phyloP scores from a whole-genome alignment of 1,140 invertebrate species.

The Phortica variegata region DNA sequence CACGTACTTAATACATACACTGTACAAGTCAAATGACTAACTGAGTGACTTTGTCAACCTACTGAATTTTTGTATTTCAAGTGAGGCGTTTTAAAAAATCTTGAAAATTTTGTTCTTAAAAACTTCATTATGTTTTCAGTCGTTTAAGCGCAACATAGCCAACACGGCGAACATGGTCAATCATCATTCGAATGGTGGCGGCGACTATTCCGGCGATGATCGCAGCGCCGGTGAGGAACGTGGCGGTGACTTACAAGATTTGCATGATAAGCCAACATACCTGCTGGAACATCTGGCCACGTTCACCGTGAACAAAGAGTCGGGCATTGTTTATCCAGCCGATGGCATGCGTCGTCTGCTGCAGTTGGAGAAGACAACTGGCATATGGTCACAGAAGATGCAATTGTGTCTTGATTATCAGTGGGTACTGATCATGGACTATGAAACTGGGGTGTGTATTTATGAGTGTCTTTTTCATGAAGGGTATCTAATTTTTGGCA shows the following conservation, averaged over 20 bases:
- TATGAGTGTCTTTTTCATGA: no score
- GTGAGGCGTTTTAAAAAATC: not conserved
- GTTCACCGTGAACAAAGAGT: constrained; percentile 89
- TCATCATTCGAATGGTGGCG: constrained; percentile 43
- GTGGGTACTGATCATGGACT: constrained; percentile 93
- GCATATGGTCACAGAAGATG: constrained; percentile 99
- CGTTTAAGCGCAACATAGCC: no score
- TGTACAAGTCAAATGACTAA: constrained; percentile 19
- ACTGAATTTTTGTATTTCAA: constrained; percentile 8
- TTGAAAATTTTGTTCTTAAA: not conserved
- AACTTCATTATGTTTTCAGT: no score
- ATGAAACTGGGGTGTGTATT: constrained; percentile 85
- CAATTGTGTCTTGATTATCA: constrained; percentile 83
- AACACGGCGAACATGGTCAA: constrained; percentile 41
- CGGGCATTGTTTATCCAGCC: constrained; percentile 81
- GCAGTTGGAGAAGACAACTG: constrained; percentile 92
- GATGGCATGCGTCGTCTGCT: constrained; percentile 95
- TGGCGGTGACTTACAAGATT: constrained; percentile 37
- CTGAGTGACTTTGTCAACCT: not conserved
- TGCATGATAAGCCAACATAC: constrained; percentile 73
- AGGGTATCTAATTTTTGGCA: constrained; percentile 4
- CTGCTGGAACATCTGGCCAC: constrained; percentile 96
- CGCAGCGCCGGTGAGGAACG: constrained; percentile 47
- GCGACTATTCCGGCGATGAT: constrained; percentile 51
- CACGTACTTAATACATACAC: constrained; percentile 14